A percentile compares a stretch with the other conserved stretches of the same genome.
These are phyloP conservation scores for Perca schrenkii DNA, from an alignment of 2,113 vertebrate species.

Conservation along the genomic window DNA sequence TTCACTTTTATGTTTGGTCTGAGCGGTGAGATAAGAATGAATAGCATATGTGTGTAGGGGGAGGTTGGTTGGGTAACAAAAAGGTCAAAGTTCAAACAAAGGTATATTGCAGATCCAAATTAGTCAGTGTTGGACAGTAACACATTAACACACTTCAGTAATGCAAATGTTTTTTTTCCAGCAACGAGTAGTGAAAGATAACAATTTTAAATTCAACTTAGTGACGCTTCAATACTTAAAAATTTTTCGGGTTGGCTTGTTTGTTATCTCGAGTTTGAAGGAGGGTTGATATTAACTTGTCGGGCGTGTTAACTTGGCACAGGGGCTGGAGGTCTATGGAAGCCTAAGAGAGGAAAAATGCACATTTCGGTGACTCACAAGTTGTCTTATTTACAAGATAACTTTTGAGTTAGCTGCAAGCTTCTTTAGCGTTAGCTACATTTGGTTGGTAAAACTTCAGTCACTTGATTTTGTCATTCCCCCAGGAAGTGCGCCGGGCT, in stretches of 20 bases:
- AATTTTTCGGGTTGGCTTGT: not conserved
- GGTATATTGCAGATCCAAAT: slow-evolving; percentile 28
- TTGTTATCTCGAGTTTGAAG: not conserved
- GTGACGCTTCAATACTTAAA: not conserved
- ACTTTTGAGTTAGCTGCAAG: not conserved
- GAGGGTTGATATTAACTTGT: not conserved
- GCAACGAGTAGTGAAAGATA: not conserved
- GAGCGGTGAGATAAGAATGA: slow-evolving; percentile 72
- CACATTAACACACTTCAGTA: not conserved
- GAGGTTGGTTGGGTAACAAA: slow-evolving; percentile 26
- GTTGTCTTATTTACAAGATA: not conserved
- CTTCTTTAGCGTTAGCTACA: not conserved
- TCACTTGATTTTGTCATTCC: not conserved
- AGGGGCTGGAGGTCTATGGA: not conserved
- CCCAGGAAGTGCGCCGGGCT: not conserved
- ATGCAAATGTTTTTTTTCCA: no score
- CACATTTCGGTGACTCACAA: not conserved
- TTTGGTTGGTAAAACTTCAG: not conserved
- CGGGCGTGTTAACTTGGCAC: not conserved
- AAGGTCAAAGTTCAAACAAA: slow-evolving; percentile 58
- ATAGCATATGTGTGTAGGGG: slow-evolving; percentile 37
- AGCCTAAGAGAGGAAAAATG: not conserved
- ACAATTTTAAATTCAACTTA: not conserved
- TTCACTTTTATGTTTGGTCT: slow-evolving; percentile 75
- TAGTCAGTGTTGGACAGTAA: not conserved